Conservation (phyloP, 2,113 vertebrate species). For the Eptatretus burgeri region DNA sequence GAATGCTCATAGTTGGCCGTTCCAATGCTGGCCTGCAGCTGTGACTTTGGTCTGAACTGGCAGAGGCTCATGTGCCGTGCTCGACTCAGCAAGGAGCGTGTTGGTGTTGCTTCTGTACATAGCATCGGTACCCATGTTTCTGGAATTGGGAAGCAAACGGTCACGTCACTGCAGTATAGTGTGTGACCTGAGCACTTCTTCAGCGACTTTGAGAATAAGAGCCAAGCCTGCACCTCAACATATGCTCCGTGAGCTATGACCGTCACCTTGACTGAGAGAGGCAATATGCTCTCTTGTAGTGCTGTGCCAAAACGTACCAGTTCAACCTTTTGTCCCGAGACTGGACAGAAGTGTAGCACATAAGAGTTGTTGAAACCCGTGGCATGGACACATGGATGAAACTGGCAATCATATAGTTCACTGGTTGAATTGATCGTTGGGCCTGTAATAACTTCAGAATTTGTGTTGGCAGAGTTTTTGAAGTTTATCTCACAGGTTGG, state of each 20-base stretch:
- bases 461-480: constrained; percentile 46
- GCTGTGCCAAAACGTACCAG: constrained; percentile 50
- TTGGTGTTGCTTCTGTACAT: constrained; percentile 59
- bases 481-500: constrained; percentile 53
- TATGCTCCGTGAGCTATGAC: constrained; percentile 70
- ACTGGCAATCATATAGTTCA: constrained; percentile 42
- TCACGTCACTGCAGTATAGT: constrained; percentile 41
- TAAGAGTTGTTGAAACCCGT: constrained; percentile 31
- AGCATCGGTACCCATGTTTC: constrained; percentile 56
- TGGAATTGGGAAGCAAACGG: constrained; percentile 51
- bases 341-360: constrained; percentile 44
- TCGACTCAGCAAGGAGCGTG: constrained; percentile 71
- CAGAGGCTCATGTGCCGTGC: constrained; percentile 41
- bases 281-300: constrained; percentile 24
- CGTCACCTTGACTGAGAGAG: constrained; percentile 43
- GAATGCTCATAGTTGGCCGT: constrained; percentile 77
- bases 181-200: constrained; percentile 12
- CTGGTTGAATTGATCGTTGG: constrained; percentile 23
- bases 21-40: constrained; percentile 58
- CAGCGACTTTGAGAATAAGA: constrained; percentile 33
- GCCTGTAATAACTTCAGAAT: constrained; percentile 26
- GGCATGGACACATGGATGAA: constrained; percentile 43
- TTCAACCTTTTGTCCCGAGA: constrained; percentile 46
- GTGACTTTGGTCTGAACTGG: constrained; percentile 30
- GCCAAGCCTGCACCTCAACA: constrained; percentile 58